phyloP scores from a whole-genome alignment of 2,113 vertebrate species.

The Brachypodius melanocephalos region DNA sequence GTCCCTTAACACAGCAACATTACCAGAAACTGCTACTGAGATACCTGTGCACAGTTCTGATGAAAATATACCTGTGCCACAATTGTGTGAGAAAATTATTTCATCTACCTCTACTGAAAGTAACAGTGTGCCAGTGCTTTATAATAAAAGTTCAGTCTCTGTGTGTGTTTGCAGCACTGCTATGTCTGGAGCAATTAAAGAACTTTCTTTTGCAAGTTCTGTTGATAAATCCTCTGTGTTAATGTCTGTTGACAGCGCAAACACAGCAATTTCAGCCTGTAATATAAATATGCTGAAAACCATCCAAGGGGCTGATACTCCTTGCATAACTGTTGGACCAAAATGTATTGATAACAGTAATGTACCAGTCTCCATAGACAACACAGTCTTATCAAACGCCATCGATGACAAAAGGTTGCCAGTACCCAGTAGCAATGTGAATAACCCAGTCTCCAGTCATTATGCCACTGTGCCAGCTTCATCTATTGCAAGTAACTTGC shows the following conservation, averaged over 20 bases:
- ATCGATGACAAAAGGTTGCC: slow-evolving; percentile 71
- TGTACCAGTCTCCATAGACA: slow-evolving; percentile 57
- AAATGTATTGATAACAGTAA: slow-evolving; percentile 75
- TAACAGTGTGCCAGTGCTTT: slow-evolving; percentile 78
- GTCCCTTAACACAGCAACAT: slow-evolving; percentile 64
- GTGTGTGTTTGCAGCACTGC: slow-evolving; percentile 76
- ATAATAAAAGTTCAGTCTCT: slow-evolving; percentile 74
- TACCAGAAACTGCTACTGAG: slow-evolving; percentile 76
- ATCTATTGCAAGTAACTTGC: slow-evolving; percentile 73
- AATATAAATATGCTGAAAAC: slow-evolving; percentile 76
- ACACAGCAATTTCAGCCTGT: slow-evolving; percentile 73
- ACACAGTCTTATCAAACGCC: slow-evolving; percentile 24
- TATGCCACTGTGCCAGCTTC: slow-evolving; percentile 76
- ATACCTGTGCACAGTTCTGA: slow-evolving; percentile 71
- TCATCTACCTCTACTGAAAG: slow-evolving; percentile 82
- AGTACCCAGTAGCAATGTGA: slow-evolving; percentile 58
- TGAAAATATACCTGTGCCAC: slow-evolving; percentile 72
- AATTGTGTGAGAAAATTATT: slow-evolving; percentile 77
- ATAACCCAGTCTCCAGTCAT: slow-evolving; percentile 53
- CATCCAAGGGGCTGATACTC: slow-evolving; percentile 73
- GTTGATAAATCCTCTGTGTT: slow-evolving; percentile 80
- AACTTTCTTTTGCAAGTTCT: slow-evolving; percentile 77
- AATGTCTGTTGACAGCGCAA: slow-evolving; percentile 78
- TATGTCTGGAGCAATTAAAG: slow-evolving; percentile 76
- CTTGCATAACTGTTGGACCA: slow-evolving; percentile 77